Conservation (phyloP, 2,797 vertebrate species). For the Anas flavirostris region DNA sequence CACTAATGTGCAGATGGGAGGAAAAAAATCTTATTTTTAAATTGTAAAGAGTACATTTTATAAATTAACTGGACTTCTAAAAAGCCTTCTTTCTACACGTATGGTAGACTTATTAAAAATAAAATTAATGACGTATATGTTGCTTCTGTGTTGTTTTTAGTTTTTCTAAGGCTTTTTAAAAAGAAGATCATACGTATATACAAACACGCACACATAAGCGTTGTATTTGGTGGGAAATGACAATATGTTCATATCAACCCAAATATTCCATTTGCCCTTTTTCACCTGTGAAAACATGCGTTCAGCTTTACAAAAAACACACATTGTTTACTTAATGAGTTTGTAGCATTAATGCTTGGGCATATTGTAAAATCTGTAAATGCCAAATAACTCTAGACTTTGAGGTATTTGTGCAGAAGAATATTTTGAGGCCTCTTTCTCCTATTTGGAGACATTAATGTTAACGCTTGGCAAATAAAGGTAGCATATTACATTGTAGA, state of each 20-base stretch:
- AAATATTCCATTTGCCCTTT: accelerated
- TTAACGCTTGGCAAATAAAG: not conserved
- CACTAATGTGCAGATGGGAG: not conserved
- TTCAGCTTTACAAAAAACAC: not conserved
- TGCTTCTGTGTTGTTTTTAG: not conserved
- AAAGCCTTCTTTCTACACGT: not conserved
- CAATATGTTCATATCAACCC: not conserved
- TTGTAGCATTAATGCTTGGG: not conserved
- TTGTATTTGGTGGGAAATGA: not conserved
- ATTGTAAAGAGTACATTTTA: not conserved
- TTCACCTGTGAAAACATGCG: not conserved
- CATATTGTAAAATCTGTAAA: not conserved
- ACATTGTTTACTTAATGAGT: not conserved
- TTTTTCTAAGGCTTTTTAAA: not conserved
- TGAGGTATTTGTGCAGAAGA: not conserved
- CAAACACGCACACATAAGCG: accelerated
- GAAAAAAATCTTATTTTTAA: not conserved
- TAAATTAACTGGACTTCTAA: not conserved
- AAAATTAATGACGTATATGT: not conserved
- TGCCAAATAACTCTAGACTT: not conserved
- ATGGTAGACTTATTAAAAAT: not conserved
- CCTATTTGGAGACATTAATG: not conserved
- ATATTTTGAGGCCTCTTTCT: not conserved
- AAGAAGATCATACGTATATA: accelerated
- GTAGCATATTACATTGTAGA: not conserved